Evolutionary conservation across 2,888 invertebrate genomes (phyloP), one percentile per base, ranked within the genome.

Genomic region (Biston stratarius): DNA sequence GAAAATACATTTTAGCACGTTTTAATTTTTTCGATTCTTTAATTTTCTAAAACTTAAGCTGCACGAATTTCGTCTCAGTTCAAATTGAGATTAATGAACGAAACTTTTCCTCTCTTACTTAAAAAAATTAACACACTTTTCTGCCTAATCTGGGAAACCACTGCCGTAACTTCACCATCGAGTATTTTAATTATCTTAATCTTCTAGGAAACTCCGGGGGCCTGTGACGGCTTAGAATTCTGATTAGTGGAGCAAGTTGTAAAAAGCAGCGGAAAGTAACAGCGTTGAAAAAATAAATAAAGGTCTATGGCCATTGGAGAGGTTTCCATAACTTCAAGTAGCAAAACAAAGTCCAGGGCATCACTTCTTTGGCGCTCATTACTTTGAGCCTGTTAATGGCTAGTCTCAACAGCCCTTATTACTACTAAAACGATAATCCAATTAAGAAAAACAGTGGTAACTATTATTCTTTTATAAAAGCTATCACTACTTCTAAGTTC

Each of bases 151-250:
- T 72, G 64, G 59, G 57, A 73, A 76, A 78, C 82, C 81, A 69
- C 80, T 59, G 66, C 67, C 74, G 71, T 76, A 82, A 83, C 82
- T 84, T 82, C 74, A 74, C 78, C 79, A 79, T 83, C 79, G 83
- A 87, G 84, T 83, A 85, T 85, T 87, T 86, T 87, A 87, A 87
- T 87, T 86, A 87, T 85, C 81, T 83, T 85, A 85, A 87, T 86
- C 84, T 80, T 56, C 63, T 64, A 64, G 56, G 79, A 83, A 85
- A 83, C 82, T 83, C 79, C 75, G 61, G 69, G 65, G 77, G 74
- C 77, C 77, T 70, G 73, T 61, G 64, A 72, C 75, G 80, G 80
- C 82, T 84, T 79, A 78, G 77, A 80, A 77, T 77, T 75, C 76
- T 79, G 74, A 67, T 67, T 58, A 55, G 55, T 73, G 79, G 74